Conservation (phyloP, 2,888 invertebrate genomes). For the Nasonia oneida region DNA sequence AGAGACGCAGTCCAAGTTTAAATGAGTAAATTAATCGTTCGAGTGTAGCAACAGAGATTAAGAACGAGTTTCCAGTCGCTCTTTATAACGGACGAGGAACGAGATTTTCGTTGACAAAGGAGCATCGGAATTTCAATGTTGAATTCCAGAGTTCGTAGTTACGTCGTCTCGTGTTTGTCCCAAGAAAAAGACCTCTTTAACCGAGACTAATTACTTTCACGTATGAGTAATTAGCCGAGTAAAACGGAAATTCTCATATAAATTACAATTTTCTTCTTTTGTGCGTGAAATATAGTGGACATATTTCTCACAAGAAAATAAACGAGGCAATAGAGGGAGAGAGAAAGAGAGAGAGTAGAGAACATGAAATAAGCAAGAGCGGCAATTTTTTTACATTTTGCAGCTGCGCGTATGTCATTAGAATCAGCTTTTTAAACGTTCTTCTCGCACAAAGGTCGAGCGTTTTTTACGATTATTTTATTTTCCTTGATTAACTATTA, state of each 20-base stretch:
- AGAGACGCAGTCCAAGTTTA: not conserved
- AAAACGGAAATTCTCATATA: conserved; percentile 11
- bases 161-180: not conserved
- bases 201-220: not conserved
- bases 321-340: not conserved
- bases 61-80: too few species aligned
- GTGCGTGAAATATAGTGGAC: not conserved
- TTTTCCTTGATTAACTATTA: too few species aligned
- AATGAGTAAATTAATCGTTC: not conserved
- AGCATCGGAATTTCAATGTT: not conserved
- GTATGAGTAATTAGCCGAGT: conserved; percentile 18
- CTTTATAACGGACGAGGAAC: not conserved
- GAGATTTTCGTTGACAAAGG: not conserved
- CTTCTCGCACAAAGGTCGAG: too few species aligned
- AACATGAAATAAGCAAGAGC: not conserved
- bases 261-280: conserved; percentile 30
- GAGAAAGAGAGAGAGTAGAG: not conserved
- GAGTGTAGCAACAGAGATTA: too few species aligned
- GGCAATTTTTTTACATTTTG: not conserved
- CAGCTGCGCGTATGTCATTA: not conserved
- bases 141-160: not conserved
- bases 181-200: conserved; percentile 4
- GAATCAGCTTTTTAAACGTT: conserved; percentile 3
- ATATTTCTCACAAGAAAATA: not conserved
- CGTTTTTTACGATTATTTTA: too few species aligned